phyloP scores from a whole-genome alignment of 2,113 vertebrate genomes.

The Agelaius tricolor region DNA sequence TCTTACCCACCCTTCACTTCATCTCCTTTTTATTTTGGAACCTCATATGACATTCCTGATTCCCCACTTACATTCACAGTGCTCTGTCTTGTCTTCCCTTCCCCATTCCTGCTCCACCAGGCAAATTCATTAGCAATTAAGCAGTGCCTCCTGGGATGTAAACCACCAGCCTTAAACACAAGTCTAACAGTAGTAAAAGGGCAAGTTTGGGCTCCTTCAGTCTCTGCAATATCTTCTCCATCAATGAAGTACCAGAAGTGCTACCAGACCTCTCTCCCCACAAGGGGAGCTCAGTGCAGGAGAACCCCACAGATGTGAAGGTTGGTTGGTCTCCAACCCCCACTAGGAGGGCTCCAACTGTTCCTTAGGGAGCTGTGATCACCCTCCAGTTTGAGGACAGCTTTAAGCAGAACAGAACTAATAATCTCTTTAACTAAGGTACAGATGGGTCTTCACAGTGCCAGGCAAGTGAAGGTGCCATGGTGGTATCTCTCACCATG shows the following conservation, averaged over 20 bases:
- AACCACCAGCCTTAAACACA: background rate
- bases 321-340: background rate
- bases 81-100: background rate
- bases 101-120: background rate
- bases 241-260: fast-evolving
- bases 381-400: background rate
- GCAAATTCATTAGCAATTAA: background rate
- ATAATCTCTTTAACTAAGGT: background rate
- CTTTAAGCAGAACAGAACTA: background rate
- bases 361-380: background rate
- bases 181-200: background rate
- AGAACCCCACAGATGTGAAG: background rate
- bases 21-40: background rate
- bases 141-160: background rate
- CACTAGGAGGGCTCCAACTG: fast-evolving
- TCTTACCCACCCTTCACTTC: background rate
- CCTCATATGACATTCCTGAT: background rate
- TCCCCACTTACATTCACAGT: background rate
- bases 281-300: background rate
- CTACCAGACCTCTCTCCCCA: background rate
- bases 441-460: background rate
- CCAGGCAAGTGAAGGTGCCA: background rate
- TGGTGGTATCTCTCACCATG: fast-evolving
- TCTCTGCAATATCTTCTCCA: background rate
- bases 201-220: fast-evolving